phyloP scores from a whole-genome alignment of 2,888 invertebrate genomes.

The Seladonia tumulorum region DNA sequence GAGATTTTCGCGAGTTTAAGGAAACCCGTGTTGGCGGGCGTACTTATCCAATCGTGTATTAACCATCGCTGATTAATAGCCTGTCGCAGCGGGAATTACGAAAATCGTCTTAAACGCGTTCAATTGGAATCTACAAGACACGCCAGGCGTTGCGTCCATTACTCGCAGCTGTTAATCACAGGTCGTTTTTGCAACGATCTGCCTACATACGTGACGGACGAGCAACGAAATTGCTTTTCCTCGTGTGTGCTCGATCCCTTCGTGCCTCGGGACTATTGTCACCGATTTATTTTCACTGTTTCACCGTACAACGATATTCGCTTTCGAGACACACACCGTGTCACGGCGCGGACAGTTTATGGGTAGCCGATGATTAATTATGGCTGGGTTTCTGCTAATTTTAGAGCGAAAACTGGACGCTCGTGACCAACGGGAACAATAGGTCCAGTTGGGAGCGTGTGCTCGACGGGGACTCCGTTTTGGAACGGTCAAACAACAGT shows the following conservation, averaged over 20 bases:
- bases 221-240: conserved; percentile 25
- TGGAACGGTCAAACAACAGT: conserved; percentile 73
- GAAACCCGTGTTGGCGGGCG: neutral
- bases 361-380: conserved; percentile 18
- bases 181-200: conserved; percentile 52
- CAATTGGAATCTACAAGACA: conserved; percentile 20
- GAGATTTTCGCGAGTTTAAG: conserved; percentile 5
- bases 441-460: conserved; percentile 51
- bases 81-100: neutral
- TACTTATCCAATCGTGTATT: neutral
- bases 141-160: conserved; percentile 12
- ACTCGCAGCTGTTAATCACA: conserved; percentile 38
- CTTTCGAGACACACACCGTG: neutral
- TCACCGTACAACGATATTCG: neutral
- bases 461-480: conserved; percentile 42
- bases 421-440: conserved; percentile 45
- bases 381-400: conserved; percentile 53
- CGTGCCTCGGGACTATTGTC: neutral
- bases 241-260: neutral
- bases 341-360: neutral
- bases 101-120: conserved; percentile 18
- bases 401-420: conserved; percentile 67
- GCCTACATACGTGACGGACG: conserved; percentile 31
- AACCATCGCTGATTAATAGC: neutral
- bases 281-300: neutral